These are phyloP conservation scores for Ischnus inquisitorius DNA, from an alignment of 2,888 invertebrate species.

Conservation along the genomic window DNA sequence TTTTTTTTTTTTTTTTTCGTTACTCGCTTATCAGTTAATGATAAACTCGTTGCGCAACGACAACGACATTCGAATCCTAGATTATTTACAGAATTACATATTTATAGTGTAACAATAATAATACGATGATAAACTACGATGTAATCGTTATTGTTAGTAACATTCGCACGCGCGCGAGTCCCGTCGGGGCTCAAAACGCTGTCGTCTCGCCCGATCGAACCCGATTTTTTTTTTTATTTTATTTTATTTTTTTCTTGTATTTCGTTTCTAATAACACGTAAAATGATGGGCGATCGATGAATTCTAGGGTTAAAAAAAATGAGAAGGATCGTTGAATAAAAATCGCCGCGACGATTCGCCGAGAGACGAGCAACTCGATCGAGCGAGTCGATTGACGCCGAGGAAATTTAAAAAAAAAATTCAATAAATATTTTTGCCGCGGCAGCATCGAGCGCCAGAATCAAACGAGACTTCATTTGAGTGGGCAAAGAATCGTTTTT, in stretches of 20 bases:
- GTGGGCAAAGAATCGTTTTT: not conserved
- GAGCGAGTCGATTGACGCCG: constrained; percentile 43
- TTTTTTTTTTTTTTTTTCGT: constrained; percentile 22
- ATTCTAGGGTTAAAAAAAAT: constrained; percentile 5
- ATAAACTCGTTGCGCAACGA: constrained; percentile 57
- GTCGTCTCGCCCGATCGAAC: constrained; percentile 56
- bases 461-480: constrained; percentile 28
- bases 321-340: not conserved
- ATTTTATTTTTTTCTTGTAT: no score
- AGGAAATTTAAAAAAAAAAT: constrained; percentile 52
- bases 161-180: constrained; percentile 42
- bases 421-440: constrained; percentile 62
- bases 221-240: not conserved
- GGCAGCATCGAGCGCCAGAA: constrained; percentile 39
- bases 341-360: constrained; percentile 20
- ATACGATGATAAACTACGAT: constrained; percentile 59
- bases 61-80: constrained; percentile 56
- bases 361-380: constrained; percentile 25
- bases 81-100: constrained; percentile 72
- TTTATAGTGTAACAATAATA: constrained; percentile 57
- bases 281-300: constrained; percentile 31
- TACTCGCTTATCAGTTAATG: constrained; percentile 30
- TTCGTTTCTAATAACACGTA: constrained; percentile 7
- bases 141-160: constrained; percentile 64
- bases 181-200: constrained; percentile 18